Percentiles rank a stretch among this genome's conserved stretches.
These are phyloP conservation scores for Leptopilina clavipes DNA, from an alignment of 1,140 invertebrate genomes.

Conservation along the genomic window DNA sequence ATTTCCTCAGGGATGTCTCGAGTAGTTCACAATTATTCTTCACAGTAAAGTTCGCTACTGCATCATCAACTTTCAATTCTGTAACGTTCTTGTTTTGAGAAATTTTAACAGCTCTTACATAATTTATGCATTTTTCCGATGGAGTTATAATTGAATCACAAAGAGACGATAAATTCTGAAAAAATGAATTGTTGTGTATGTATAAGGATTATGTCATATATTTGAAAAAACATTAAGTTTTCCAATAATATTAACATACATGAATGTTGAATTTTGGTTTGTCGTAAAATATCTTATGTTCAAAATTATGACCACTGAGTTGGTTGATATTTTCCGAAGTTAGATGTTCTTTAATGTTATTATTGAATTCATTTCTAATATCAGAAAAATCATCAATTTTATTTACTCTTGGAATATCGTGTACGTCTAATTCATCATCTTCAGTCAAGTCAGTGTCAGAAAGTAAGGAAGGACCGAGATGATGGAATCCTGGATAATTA, in stretches of 20 bases:
- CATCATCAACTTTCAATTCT: conserved; percentile 47
- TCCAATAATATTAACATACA: conserved; percentile 49
- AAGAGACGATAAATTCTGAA: conserved; percentile 67
- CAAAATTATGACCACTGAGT: conserved; percentile 73
- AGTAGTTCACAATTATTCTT: conserved; percentile 44
- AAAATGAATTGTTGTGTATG: conserved; percentile 23
- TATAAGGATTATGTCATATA: background rate
- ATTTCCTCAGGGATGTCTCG: conserved; percentile 41
- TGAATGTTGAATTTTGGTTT: conserved; percentile 77
- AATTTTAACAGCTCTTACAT: conserved; percentile 67
- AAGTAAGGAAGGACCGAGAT: conserved; percentile 67
- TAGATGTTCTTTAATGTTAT: conserved; percentile 50
- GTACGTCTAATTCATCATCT: conserved; percentile 70
- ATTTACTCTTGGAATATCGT: conserved; percentile 37
- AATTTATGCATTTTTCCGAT: conserved; percentile 71
- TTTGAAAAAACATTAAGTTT: background rate
- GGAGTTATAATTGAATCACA: conserved; percentile 66
- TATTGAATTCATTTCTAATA: conserved; percentile 47
- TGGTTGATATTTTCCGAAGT: conserved; percentile 75
- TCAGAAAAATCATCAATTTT: conserved; percentile 25
- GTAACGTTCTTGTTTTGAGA: conserved; percentile 54
- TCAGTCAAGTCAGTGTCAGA: conserved; percentile 75
- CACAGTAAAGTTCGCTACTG: conserved; percentile 42
- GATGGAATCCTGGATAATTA: conserved; percentile 83
- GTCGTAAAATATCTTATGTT: conserved; percentile 78